Base-by-base conservation (phyloP, 2,797 vertebrate species). In the Acanthornis magna region DNA sequence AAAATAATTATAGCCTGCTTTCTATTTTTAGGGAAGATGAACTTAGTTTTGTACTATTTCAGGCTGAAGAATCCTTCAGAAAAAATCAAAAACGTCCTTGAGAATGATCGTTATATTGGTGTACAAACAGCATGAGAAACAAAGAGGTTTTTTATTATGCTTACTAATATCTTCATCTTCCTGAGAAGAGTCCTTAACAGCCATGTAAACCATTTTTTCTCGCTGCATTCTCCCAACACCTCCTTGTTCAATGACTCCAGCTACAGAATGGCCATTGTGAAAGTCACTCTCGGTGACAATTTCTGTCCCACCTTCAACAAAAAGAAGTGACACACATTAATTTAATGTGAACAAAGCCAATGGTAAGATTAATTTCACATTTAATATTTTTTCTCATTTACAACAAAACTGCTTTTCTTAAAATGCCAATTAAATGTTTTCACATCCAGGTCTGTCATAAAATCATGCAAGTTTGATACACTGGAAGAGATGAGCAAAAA, bases 171-270 rank as follows among this genome's bases (percentile, higher is more conserved):
- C 99, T 95, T 99, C 98, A 95, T 99, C 99, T 96, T 98, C 98
- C 94, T 98, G 98, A 95, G 98, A 97, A 68, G 98, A 98, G 96
- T 99, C 99, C 97, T 99, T 99, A 78, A 99, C 98, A 67, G 99
- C 99, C 99, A 99, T 99, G 97, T 99, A 99, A 96, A 99, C 99
- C 99, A 99, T 99, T 98, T 99, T 99, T 97, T 99, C 99, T 94
- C 99, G 98, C 62, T 99, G 98, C 85, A 98, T 96, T 96, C 99
- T 98, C 67, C 98, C 99, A 22, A 98, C 98, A n/a, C 98, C 97
- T 61, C 98, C 98, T 83, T 99, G 98, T 95, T 99, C 99, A 94
- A 99, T 98, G 75, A 99, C 98, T 86, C 98, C 98, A 94, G 98
- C 80, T 70, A 98, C 97, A 91, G 98, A 95, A 94, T 99, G 99